Conservation (phyloP, 2,113 vertebrate genomes). For the Ondatra zibethicus region DNA sequence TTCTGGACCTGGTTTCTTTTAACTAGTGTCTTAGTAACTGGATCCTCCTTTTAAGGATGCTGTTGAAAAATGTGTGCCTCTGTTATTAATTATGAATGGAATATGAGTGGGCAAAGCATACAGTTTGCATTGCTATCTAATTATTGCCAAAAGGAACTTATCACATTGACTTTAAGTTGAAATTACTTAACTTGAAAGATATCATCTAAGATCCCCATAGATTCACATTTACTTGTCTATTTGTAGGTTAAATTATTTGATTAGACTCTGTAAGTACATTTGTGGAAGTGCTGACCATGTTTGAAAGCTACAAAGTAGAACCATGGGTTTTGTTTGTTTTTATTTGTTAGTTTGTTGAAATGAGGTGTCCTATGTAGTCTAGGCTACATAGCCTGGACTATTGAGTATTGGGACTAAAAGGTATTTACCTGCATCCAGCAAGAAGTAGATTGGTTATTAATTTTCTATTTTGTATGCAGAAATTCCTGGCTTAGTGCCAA, state of each 20-base stretch:
- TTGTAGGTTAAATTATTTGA: conserved; percentile 4
- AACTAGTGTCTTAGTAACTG: not conserved
- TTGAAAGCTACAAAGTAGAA: not conserved
- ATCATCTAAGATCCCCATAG: not conserved
- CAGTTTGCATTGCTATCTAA: not conserved
- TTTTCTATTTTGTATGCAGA: conserved; percentile 9
- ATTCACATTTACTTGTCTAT: conserved; percentile 23
- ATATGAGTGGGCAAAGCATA: not conserved
- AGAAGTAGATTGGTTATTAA: not conserved
- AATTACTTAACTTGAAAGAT: not conserved
- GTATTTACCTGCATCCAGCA: not conserved
- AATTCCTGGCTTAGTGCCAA: not conserved
- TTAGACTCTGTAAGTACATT: not conserved
- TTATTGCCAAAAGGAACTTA: not conserved
- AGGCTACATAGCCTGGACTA: no score
- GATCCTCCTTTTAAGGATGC: not conserved
- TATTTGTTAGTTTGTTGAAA: not conserved
- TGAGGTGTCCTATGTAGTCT: not conserved
- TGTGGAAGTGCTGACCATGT: not conserved
- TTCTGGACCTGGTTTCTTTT: not conserved
- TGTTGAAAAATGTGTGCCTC: not conserved
- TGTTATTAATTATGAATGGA: not conserved
- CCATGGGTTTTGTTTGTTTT: not conserved
- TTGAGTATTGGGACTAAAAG: not conserved
- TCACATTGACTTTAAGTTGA: not conserved